Conservation (phyloP, 2,888 invertebrate genomes). For the Epinotia ramella region DNA sequence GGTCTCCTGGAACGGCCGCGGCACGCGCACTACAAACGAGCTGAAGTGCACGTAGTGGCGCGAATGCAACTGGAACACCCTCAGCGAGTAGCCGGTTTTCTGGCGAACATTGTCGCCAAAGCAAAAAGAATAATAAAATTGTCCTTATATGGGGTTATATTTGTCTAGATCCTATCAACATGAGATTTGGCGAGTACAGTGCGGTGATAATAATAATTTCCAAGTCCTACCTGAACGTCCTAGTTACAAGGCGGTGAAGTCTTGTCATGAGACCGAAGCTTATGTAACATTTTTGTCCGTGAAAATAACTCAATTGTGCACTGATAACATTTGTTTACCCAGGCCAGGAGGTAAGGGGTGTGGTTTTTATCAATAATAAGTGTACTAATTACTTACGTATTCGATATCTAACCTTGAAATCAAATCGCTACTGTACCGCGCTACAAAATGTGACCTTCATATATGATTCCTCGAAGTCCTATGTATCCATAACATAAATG, state of each 20-base stretch:
- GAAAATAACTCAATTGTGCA: slow-evolving; percentile 68
- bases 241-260: slow-evolving; percentile 54
- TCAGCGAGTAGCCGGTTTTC: no score
- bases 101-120: no score
- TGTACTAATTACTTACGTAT: slow-evolving; percentile 46
- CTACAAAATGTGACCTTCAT: slow-evolving; percentile 21
- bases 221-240: no score
- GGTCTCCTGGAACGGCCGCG: no score
- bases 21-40: no score
- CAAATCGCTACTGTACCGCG: slow-evolving; percentile 23
- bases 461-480: background rate
- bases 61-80: no score
- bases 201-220: no score
- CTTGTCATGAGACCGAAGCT: slow-evolving; percentile 79
- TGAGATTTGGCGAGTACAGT: no score
- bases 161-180: no score
- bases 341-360: slow-evolving; percentile 73
- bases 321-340: slow-evolving; percentile 74
- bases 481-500: background rate
- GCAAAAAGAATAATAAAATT: no score
- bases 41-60: no score
- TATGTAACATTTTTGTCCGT: slow-evolving; percentile 80
- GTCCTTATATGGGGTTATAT: no score
- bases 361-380: slow-evolving; percentile 51
- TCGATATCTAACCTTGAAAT: slow-evolving; percentile 69